These are phyloP conservation scores for Synanthedon vespiformis DNA, from an alignment of 2,888 invertebrate species.

Conservation along the genomic window DNA sequence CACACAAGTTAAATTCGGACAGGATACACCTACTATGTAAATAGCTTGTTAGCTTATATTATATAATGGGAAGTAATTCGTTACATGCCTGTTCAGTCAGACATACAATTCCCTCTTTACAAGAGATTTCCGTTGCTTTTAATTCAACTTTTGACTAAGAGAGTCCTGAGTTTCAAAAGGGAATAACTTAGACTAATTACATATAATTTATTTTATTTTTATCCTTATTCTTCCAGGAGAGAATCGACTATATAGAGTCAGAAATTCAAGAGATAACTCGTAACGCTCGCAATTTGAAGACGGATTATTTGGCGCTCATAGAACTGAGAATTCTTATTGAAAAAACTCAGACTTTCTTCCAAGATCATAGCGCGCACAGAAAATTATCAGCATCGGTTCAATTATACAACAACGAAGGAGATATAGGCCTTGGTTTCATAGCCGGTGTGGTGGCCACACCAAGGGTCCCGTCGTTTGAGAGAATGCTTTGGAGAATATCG, in stretches of 20 bases:
- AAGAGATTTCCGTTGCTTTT: no score
- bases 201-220: background rate
- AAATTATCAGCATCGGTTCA: slow-evolving; percentile 60
- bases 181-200: background rate
- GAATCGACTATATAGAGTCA: slow-evolving; percentile 65
- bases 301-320: slow-evolving; percentile 51
- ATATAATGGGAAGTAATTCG: no score
- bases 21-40: no score
- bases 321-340: slow-evolving; percentile 56
- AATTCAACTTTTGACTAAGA: no score
- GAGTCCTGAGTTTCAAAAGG: background rate
- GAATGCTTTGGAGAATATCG: slow-evolving; percentile 64
- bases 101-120: no score
- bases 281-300: slow-evolving; percentile 57
- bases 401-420: slow-evolving; percentile 52
- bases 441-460: slow-evolving; percentile 58
- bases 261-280: slow-evolving; percentile 62
- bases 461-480: slow-evolving; percentile 53
- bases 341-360: slow-evolving; percentile 60
- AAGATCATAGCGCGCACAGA: slow-evolving; percentile 73
- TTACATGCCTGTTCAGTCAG: no score
- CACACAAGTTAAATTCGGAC: no score
- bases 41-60: no score
- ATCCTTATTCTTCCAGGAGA: slow-evolving; percentile 32
- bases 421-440: slow-evolving; percentile 53